Conservation (phyloP, 1,140 invertebrate genomes). For the Heliothis subflexa region DNA sequence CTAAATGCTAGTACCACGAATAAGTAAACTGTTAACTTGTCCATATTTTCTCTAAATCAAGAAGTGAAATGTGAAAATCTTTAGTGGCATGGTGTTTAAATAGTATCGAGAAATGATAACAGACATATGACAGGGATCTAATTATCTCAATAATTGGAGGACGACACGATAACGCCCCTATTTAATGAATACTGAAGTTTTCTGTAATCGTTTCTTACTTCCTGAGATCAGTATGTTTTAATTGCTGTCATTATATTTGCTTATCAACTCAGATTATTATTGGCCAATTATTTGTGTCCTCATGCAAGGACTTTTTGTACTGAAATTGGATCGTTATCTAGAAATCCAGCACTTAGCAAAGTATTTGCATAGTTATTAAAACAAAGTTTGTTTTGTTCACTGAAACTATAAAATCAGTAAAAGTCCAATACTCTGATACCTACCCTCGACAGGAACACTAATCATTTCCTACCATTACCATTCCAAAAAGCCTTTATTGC, state of each 20-base stretch:
- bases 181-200: slow-evolving; percentile 4
- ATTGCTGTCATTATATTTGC: not conserved
- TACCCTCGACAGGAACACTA: not conserved
- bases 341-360: not conserved
- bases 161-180: slow-evolving; percentile 10
- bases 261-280: not conserved
- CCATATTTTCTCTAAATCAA: slow-evolving; percentile 35
- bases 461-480: too few relatives aligned
- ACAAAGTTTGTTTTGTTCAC: too few relatives aligned
- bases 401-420: not conserved
- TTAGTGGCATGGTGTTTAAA: slow-evolving; percentile 38
- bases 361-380: not conserved
- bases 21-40: slow-evolving; percentile 32
- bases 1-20: slow-evolving; percentile 26
- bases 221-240: slow-evolving; percentile 2
- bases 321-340: slow-evolving; percentile 25
- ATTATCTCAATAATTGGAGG: slow-evolving; percentile 33
- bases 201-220: slow-evolving; percentile 1
- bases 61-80: slow-evolving; percentile 35
- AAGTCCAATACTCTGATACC: too few relatives aligned
- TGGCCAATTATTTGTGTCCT: slow-evolving; percentile 7
- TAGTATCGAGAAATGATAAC: slow-evolving; percentile 30
- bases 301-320: not conserved
- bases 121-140: slow-evolving; percentile 3
- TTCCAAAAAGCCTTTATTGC: too few relatives aligned